These are phyloP conservation scores for Lasioglossum leucozonium DNA, from an alignment of 2,888 invertebrate species.

Conservation along the genomic window DNA sequence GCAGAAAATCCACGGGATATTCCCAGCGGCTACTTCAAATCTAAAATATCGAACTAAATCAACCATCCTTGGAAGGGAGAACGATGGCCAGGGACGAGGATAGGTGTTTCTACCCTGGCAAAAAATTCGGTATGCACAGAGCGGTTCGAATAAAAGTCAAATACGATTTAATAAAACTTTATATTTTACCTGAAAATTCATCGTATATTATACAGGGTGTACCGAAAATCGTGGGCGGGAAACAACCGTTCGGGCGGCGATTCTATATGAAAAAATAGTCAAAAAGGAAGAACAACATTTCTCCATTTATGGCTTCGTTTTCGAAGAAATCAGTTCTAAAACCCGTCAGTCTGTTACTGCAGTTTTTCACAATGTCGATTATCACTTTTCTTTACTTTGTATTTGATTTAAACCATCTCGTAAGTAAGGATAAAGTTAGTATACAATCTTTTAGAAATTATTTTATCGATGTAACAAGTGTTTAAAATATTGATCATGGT, in stretches of 20 bases:
- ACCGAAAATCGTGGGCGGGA: background rate
- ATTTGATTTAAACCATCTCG: background rate
- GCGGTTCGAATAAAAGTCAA: conserved; percentile 34
- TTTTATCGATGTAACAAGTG: background rate
- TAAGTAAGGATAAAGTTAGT: background rate
- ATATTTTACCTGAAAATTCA: background rate
- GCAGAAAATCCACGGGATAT: conserved; percentile 52
- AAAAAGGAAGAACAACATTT: background rate
- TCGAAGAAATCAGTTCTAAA: too few relatives aligned
- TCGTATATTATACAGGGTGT: background rate
- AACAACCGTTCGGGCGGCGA: background rate
- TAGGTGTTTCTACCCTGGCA: conserved; percentile 32
- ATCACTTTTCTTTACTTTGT: background rate
- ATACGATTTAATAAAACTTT: conserved; percentile 38
- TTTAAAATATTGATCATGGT: background rate
- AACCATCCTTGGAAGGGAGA: conserved; percentile 33
- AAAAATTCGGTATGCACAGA: conserved; percentile 37
- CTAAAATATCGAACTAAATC: conserved; percentile 64
- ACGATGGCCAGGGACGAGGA: conserved; percentile 24
- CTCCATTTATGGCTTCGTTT: too few relatives aligned
- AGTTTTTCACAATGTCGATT: background rate
- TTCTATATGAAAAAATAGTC: background rate
- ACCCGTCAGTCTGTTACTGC: too few relatives aligned
- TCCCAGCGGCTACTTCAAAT: conserved; percentile 61
- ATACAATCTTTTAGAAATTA: background rate